These are phyloP conservation scores for Polyodon spathula DNA, from an alignment of 2,113 vertebrate genomes.

Conservation along the genomic window DNA sequence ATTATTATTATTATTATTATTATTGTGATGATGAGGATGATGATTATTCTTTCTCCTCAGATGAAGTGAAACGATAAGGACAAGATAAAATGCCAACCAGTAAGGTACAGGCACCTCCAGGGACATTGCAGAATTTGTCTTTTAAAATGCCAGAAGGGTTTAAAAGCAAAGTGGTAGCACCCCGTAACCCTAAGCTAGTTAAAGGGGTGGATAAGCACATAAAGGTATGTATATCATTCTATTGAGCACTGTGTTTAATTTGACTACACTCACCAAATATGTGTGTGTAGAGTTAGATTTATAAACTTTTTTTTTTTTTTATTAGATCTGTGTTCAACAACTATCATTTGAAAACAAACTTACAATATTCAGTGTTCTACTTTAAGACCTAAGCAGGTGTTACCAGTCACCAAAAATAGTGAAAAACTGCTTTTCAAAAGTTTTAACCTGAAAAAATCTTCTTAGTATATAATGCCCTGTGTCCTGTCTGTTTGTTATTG, in stretches of 20 bases:
- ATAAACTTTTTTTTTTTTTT: too few relatives aligned
- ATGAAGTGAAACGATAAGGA: neutral
- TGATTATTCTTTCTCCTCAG: neutral
- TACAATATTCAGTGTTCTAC: neutral
- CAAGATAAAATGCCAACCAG: constrained; percentile 34
- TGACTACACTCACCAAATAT: neutral
- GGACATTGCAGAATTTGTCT: constrained; percentile 29
- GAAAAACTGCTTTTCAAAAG: neutral
- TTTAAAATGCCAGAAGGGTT: constrained; percentile 27
- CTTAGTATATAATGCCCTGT: neutral
- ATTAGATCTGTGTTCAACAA: too few relatives aligned
- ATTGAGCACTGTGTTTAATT: neutral
- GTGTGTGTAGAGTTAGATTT: too few relatives aligned
- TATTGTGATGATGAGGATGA: neutral
- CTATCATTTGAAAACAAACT: too few relatives aligned
- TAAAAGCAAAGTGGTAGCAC: constrained; percentile 37
- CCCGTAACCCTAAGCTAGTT: constrained; percentile 33
- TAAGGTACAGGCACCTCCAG: constrained; percentile 16
- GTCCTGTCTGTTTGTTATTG: too few relatives aligned
- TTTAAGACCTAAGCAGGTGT: neutral
- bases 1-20: neutral
- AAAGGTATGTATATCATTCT: constrained; percentile 34
- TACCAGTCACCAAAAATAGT: too few relatives aligned
- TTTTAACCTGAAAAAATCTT: neutral
- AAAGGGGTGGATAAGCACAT: constrained; percentile 28